These are phyloP conservation scores for Rhabdomys dilectus DNA, from an alignment of 2,113 vertebrate genomes.

Conservation along the genomic window DNA sequence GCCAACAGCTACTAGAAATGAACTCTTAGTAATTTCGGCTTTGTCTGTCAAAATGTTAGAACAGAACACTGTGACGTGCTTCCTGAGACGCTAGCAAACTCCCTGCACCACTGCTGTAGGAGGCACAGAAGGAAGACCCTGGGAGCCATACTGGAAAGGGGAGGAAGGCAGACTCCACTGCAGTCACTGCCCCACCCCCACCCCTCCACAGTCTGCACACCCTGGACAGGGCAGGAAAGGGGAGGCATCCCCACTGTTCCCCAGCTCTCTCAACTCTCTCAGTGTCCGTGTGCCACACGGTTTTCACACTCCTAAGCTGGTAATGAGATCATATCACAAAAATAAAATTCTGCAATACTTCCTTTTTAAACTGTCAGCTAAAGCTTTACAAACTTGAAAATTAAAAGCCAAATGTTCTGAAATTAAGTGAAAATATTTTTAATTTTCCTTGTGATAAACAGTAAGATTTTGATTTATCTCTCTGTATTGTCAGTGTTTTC, in stretches of 20 bases:
- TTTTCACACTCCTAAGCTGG: slow-evolving; percentile 45
- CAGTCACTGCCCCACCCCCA: background rate
- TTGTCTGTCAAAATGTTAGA: background rate
- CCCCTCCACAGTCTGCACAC: slow-evolving; percentile 42
- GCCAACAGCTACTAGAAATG: slow-evolving; percentile 11
- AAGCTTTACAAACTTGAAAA: slow-evolving; percentile 24
- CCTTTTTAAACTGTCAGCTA: background rate
- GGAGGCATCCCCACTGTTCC: slow-evolving; percentile 16
- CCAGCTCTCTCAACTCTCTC: background rate
- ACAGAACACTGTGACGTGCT: background rate
- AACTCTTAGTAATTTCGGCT: slow-evolving; percentile 43
- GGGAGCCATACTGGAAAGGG: background rate
- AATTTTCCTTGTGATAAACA: background rate
- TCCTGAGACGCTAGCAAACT: slow-evolving; percentile 29
- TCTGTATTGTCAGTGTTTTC: background rate
- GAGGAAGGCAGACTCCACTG: background rate
- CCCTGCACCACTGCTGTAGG: background rate
- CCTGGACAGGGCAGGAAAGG: slow-evolving; percentile 54
- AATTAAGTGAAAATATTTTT: background rate
- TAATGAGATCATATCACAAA: slow-evolving; percentile 10
- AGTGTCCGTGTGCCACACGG: background rate
- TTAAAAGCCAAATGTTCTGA: background rate
- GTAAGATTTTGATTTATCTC: background rate
- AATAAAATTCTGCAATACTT: background rate
- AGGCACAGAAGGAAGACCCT: slow-evolving; percentile 29